Conservation (phyloP, 2,888 invertebrate genomes). For the Meliscaeva auricollis region DNA sequence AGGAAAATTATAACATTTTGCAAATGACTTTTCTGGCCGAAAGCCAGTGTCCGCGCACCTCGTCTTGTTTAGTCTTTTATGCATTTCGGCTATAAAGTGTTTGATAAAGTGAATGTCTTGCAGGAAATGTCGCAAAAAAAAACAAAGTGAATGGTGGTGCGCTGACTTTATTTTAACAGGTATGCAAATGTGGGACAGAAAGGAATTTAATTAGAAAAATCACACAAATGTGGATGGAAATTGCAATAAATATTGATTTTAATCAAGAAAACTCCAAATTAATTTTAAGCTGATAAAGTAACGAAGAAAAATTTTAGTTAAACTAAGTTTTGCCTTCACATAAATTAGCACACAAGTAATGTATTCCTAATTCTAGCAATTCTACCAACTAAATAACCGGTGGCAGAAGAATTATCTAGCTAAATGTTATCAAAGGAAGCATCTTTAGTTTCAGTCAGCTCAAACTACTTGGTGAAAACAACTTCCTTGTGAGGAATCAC, state of each 20-base stretch:
- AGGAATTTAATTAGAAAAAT: slow-evolving; percentile 28
- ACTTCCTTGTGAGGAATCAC: too few species aligned
- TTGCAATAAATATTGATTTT: slow-evolving; percentile 14
- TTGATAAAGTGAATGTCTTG: slow-evolving; percentile 42
- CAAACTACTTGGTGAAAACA: too few species aligned
- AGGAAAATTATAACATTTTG: slow-evolving; percentile 70
- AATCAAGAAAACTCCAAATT: too few species aligned
- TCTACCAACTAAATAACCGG: too few species aligned
- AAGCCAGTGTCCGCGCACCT: slow-evolving; percentile 54
- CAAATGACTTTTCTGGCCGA: slow-evolving; percentile 74
- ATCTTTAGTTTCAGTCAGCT: too few species aligned
- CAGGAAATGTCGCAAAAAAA: slow-evolving; percentile 44
- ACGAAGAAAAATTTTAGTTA: too few species aligned
- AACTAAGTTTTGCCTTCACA: too few species aligned
- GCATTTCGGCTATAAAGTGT: slow-evolving; percentile 25
- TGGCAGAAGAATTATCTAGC: too few species aligned
- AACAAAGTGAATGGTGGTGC: slow-evolving; percentile 28
- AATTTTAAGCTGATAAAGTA: too few species aligned
- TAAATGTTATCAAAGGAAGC: too few species aligned
- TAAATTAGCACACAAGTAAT: too few species aligned
- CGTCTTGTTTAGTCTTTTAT: slow-evolving; percentile 4
- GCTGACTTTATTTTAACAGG: slow-evolving; percentile 61
- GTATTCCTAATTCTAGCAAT: too few species aligned
- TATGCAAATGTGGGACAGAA: slow-evolving; percentile 43
- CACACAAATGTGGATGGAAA: slow-evolving; percentile 25